Base-by-base conservation (phyloP, 2,888 invertebrate genomes). In the Standfussiana lucernea region DNA sequence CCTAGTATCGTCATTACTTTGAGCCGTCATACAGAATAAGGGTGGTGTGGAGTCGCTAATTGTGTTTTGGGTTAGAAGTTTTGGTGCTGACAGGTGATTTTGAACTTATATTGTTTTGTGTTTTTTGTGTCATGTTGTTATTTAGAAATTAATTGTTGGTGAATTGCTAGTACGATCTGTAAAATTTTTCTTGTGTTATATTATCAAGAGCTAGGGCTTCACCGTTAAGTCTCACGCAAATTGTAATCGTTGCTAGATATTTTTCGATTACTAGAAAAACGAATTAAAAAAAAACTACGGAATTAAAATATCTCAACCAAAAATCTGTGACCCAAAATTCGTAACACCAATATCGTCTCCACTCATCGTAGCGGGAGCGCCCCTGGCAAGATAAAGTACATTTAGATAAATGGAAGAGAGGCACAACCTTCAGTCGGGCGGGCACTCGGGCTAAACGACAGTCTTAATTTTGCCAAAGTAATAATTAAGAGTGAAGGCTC, bases 381-480 rank as follows among this genome's bases (percentile, higher is more conserved):
- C 94, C 95, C 90, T 88, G 90, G 92, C 90, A 92, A 95, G 95
- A 96, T 96, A 96, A 95, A 96, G 94, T 95, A 96, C 96, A 96
- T 96, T 95, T 95, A 95, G 95, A 96, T 96, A 95, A 96, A 96
- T 95, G 95, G 95, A 94, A 92, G 93, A 91, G 93, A 92, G 92
- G 93, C 92, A 91, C 93, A 93, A 93, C 94, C 95, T 94, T 93
- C 93, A 93, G 93, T 86, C 92, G 93, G 92, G 91, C 93, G 94
- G 95, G 95, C 94, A 95, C 96, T 96, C 90, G 92, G 93, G 90
- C 94, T 95, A 96, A 96, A 95, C 96, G 97, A 96, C 96, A 96
- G 93, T 96, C 97, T 97, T 97, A 97, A 97, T 97, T 97, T 96
- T 96, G 94, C 95, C 96, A 96, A 96, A 96, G 97, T 97, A 96